A percentile compares a stretch with the other conserved stretches of the same genome.
These are phyloP conservation scores for Ictalurus furcatus DNA, from an alignment of 2,113 vertebrate genomes.

Conservation along the genomic window DNA sequence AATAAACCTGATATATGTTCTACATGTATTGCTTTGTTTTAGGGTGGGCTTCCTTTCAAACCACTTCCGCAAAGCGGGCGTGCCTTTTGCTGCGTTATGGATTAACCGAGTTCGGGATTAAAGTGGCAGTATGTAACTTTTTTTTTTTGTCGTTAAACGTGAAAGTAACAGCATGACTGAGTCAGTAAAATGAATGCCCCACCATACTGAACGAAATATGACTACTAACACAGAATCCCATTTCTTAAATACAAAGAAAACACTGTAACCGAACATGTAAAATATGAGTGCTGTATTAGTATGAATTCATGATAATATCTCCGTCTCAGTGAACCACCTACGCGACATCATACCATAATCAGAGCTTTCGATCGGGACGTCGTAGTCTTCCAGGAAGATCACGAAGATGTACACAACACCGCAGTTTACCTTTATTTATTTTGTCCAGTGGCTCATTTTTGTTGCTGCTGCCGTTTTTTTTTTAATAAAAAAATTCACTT, in stretches of 20 bases:
- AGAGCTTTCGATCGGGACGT: background rate
- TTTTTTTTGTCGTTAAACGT: background rate
- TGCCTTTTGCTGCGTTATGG: too few species aligned
- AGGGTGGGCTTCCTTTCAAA: background rate
- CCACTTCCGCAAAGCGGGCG: background rate
- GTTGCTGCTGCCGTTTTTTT: background rate
- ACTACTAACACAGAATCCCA: too few species aligned
- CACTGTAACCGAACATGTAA: background rate
- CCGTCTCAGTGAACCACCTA: background rate
- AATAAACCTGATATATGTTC: background rate
- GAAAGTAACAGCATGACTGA: background rate
- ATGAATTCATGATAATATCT: background rate
- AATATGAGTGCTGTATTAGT: background rate
- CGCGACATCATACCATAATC: background rate
- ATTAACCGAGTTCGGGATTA: background rate
- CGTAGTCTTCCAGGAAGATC: background rate
- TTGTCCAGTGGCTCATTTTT: background rate
- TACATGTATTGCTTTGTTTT: background rate
- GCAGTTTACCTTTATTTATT: too few species aligned
- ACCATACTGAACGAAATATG: too few species aligned
- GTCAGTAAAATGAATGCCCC: background rate
- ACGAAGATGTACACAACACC: background rate
- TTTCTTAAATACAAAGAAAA: background rate
- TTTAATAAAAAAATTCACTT: background rate
- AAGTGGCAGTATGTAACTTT: background rate